Evolutionary conservation across 2,888 invertebrate species (phyloP).

Genomic region (Nezara viridula): DNA sequence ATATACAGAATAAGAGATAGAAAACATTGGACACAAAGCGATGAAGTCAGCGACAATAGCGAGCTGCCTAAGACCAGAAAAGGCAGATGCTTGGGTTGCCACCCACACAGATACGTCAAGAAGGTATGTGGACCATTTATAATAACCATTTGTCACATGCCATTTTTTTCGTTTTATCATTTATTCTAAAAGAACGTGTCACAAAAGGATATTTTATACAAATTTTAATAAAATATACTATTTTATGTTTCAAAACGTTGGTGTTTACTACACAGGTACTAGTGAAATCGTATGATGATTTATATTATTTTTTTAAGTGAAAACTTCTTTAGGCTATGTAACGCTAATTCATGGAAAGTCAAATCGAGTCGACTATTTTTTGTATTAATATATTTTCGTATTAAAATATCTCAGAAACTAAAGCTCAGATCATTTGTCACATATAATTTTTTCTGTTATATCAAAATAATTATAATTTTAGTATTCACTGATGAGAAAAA

Average conservation of each 20-base stretch:
- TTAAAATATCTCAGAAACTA: too few species aligned
- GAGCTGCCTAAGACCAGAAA: constrained; percentile 66
- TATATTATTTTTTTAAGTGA: too few species aligned
- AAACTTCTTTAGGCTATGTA: too few species aligned
- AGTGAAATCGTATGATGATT: too few species aligned
- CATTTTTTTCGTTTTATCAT: neutral
- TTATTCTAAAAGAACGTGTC: constrained; percentile 3
- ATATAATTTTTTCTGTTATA: too few species aligned
- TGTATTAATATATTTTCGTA: too few species aligned
- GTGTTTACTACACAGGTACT: neutral
- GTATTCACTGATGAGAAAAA: too few species aligned
- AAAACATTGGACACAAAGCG: constrained; percentile 24
- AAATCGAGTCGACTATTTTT: too few species aligned
- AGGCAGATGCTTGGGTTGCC: constrained; percentile 68
- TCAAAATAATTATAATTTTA: too few species aligned
- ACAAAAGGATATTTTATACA: neutral
- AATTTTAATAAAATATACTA: constrained; percentile 43
- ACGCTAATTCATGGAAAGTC: too few species aligned
- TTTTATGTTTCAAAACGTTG: neutral
- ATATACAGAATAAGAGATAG: constrained; percentile 64
- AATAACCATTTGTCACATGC: neutral
- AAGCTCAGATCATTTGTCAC: too few species aligned
- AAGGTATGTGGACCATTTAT: constrained; percentile 61
- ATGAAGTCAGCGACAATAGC: constrained; percentile 56
- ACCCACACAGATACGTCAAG: constrained; percentile 65